Conservation (phyloP, 2,888 invertebrate species). For the Agrochola macilenta region DNA sequence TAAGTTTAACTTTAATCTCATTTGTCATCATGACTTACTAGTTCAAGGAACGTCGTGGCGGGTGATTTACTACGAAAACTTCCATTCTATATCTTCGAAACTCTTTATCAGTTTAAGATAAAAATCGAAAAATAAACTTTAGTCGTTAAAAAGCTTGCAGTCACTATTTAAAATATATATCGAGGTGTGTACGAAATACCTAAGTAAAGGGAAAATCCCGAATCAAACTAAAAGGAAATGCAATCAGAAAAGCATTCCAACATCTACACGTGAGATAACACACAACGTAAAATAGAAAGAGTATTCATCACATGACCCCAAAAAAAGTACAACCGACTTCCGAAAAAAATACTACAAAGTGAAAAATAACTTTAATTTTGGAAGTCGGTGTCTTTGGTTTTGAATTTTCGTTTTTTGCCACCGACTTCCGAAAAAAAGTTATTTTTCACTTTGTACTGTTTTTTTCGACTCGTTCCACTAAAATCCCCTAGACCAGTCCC, state of each 20-base stretch:
- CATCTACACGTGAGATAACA: background rate
- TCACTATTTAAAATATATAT: background rate
- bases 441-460: no score
- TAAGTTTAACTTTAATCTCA: background rate
- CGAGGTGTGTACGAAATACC: background rate
- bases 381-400: no score
- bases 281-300: slow-evolving; percentile 22
- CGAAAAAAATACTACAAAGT: no score
- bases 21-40: slow-evolving; percentile 10
- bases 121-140: background rate
- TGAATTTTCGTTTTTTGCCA: no score
- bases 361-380: no score
- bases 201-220: background rate
- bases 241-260: background rate
- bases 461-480: no score
- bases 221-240: background rate
- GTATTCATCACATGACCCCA: slow-evolving; percentile 27
- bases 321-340: no score
- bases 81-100: no score
- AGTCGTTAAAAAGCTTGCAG: no score
- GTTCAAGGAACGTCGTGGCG: background rate
- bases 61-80: background rate
- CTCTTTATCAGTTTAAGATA: background rate
- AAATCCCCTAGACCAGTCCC: no score
- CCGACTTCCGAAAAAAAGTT: no score